Base-by-base conservation (phyloP, 2,113 vertebrate genomes). In the Oncorhynchus masou region DNA sequence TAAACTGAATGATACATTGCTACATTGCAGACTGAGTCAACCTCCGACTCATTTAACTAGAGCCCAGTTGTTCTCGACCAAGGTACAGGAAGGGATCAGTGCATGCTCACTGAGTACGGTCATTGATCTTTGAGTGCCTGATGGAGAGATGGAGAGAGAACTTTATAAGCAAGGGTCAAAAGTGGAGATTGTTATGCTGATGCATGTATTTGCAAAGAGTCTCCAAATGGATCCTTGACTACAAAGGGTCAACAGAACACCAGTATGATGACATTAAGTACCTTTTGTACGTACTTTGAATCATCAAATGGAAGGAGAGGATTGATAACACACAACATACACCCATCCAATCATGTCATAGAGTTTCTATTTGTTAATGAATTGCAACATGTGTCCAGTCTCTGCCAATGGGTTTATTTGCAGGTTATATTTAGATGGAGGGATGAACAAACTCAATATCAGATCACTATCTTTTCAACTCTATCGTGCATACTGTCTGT, bases 41-140 rank as follows among this genome's bases (percentile, higher is more conserved):
- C 45, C 66, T 64, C 7, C 7, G 49, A 54, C 69, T 74, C 57
- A 19, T 60, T 67, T 57, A 20, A 24, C 6, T 39, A 15, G 25
- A 29, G 24, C 34, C 49, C 19, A 39, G 6, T 54, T 75, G 73
- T 29, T 60, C 71, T 48, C 20, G 82, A 49, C 66, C 79, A 84
- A 84, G 79, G 75, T 81, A 49, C 82, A 84, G 4, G 24, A 11
- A 64, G 9, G 34, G 75, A 73, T 78, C 78, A 73, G 60, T 80
- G 64, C 67, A 59, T 74, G 51, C 20, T 34, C 67, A 72, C 31
- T 20, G 48, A 31, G 60, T 19, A 34, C 31, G 66, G 77, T 82
- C 70, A 75, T 60, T 79, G 81, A 83, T 71, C 77, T 74, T 34
- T 67, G 68, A 15, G 54, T 59, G 71, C 24, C 39, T 70, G 31